These are phyloP conservation scores for Eudyptes chrysolophus DNA, from an alignment of 2,113 vertebrate species.

Conservation along the genomic window DNA sequence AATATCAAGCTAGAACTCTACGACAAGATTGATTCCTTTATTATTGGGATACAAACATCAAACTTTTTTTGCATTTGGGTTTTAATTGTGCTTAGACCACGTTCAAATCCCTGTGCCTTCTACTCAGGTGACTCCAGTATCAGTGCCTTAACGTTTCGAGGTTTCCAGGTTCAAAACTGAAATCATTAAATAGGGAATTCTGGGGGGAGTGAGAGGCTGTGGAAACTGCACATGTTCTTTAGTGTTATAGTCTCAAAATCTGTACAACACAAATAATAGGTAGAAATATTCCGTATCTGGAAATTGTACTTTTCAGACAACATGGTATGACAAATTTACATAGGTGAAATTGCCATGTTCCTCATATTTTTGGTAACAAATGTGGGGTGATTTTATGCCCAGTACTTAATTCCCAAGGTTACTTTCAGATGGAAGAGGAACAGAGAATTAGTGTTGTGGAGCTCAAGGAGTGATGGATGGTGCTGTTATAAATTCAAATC, in stretches of 20 bases:
- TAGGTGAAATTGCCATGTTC: not conserved
- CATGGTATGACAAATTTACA: not conserved
- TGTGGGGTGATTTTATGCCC: constrained; percentile 29
- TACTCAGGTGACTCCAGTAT: not conserved
- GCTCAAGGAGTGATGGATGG: constrained; percentile 13
- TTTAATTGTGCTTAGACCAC: not conserved
- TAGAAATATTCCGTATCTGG: not conserved
- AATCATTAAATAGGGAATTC: not conserved
- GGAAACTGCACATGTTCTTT: not conserved
- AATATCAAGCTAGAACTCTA: not conserved
- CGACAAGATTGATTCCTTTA: not conserved
- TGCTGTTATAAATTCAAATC: constrained; percentile 23
- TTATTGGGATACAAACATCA: not conserved
- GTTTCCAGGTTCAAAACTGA: not conserved
- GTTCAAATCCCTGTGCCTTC: not conserved
- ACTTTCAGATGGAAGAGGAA: not conserved
- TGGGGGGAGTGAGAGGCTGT: not conserved
- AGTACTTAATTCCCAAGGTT: not conserved
- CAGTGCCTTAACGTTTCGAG: not conserved
- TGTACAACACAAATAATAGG: not conserved
- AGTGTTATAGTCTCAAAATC: not conserved
- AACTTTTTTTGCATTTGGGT: not conserved
- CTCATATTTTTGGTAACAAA: not conserved
- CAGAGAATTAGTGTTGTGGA: not conserved
- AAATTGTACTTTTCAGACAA: not conserved